phyloP scores from a whole-genome alignment of 2,113 vertebrate species.

The Nasalis larvatus region DNA sequence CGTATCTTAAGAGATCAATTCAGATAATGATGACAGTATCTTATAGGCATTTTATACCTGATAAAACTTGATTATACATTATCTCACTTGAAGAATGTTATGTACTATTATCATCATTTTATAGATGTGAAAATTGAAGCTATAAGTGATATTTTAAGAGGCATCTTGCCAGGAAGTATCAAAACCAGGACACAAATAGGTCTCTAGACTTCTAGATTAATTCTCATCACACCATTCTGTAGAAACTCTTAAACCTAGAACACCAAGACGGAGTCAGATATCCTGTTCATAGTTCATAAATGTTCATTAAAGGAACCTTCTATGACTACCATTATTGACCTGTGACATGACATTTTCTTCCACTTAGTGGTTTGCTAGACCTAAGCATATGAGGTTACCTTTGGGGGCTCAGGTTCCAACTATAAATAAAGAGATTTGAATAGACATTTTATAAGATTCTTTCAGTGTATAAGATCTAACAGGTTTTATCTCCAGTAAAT shows the following conservation, averaged over 20 bases:
- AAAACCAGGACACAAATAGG: not conserved
- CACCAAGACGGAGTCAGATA: not conserved
- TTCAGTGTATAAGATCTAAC: not conserved
- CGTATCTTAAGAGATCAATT: constrained; percentile 33
- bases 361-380: constrained; percentile 38
- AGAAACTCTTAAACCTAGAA: not conserved
- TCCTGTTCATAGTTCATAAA: not conserved
- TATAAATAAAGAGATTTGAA: not conserved
- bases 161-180: not conserved
- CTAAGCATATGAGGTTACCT: not conserved
- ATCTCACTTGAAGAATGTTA: constrained; percentile 25
- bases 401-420: not conserved
- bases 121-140: not conserved
- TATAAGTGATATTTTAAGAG: not conserved
- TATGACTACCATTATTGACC: not conserved
- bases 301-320: not conserved
- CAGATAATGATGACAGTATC: not conserved
- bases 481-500: not conserved
- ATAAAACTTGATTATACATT: not conserved
- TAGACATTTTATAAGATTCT: not conserved
- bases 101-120: not conserved
- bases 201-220: not conserved
- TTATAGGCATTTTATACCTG: not conserved
- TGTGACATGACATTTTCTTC: constrained; percentile 44
- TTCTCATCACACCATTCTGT: not conserved